A percentile compares a stretch with the other conserved stretches of the same genome.
phyloP scores from a whole-genome alignment of 2,888 invertebrate species.

The Melanophora roralis region DNA sequence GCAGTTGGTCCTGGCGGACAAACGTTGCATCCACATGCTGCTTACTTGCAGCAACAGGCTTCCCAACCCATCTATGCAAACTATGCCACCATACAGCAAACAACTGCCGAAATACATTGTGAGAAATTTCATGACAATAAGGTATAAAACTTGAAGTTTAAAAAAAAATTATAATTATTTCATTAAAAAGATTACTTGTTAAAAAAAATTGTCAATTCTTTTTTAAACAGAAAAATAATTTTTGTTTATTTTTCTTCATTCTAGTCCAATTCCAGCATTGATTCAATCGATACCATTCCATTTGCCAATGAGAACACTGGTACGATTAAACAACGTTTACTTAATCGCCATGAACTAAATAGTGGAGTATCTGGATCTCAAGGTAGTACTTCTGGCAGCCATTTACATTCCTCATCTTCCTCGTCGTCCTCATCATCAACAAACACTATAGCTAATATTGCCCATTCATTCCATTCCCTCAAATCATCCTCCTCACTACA shows the following conservation, averaged over 20 bases:
- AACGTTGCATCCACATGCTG: conserved; percentile 64
- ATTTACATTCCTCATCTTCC: conserved; percentile 76
- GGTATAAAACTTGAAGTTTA: conserved; percentile 64
- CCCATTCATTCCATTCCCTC: conserved; percentile 77
- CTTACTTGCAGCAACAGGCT: conserved; percentile 67
- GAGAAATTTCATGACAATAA: conserved; percentile 77
- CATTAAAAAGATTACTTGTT: too few relatives aligned
- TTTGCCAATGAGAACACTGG: conserved; percentile 99
- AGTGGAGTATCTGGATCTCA: conserved; percentile 64
- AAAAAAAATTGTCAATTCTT: not conserved
- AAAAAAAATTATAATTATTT: not conserved
- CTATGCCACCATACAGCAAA: conserved; percentile 79
- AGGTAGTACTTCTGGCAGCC: conserved; percentile 64
- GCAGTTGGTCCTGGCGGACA: conserved; percentile 61
- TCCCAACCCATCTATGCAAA: conserved; percentile 77
- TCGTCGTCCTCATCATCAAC: conserved; percentile 77
- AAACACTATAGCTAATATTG: conserved; percentile 76
- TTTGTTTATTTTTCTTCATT: conserved; percentile 65
- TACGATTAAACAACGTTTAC: conserved; percentile 92
- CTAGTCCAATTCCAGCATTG: conserved; percentile 95
- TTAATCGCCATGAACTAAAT: conserved; percentile 78
- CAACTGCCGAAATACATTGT: conserved; percentile 81
- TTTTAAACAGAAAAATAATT: not conserved
- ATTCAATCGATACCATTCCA: conserved; percentile 93
- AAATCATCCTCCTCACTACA: conserved; percentile 78